Evolutionary conservation across 2,797 vertebrate species (phyloP), one percentile per base, ranked within the genome.

Genomic region (Enteromius viviparus): DNA sequence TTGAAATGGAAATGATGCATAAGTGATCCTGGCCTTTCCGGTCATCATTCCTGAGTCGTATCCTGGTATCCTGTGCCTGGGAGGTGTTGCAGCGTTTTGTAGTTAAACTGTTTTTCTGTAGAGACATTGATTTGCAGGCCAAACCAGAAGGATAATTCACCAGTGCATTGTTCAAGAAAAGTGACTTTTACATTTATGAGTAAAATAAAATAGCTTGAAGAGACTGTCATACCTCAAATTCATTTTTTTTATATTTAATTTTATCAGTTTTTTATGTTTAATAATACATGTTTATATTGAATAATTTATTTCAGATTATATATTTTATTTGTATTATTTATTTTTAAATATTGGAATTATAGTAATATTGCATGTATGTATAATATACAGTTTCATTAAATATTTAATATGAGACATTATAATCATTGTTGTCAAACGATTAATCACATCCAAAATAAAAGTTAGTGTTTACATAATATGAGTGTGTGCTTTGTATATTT

Each of bases 1-100:
- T 89, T 89, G 86, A 86, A 81, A 68, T 87, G 87, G 82, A 86
- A 89, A 89, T 89, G 49, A 78, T 70, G 80, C 69, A 47, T 80
- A 66, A 85, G 64, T 49, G 60, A 65, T 84, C 62, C 29, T 80
- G 65, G 55, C 78, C 45, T 65, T 82, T 76, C 68, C 55, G 32
- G 64, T 47, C 42, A 8, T 55, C 47, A 69, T 68, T 79, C 76
- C 76, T n/a, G 76, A 55, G 65, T 69, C 4, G 2, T 80, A 55
- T 70, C 17, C 0, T 80, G 78, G 66, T 80, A 55, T 70, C 49
- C 21, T 71, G 45, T 0, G 4, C 29, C 32, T 42, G n/a, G 37
- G 74, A 76, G 37, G 4, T 76, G 74, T 79, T 79, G 45, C 64
- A 26, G 32, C 7, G 2, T 53, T 79, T 66, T 47, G 21, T 10